phyloP scores from a whole-genome alignment of 2,888 invertebrate genomes.

The Drosophila rubida region DNA sequence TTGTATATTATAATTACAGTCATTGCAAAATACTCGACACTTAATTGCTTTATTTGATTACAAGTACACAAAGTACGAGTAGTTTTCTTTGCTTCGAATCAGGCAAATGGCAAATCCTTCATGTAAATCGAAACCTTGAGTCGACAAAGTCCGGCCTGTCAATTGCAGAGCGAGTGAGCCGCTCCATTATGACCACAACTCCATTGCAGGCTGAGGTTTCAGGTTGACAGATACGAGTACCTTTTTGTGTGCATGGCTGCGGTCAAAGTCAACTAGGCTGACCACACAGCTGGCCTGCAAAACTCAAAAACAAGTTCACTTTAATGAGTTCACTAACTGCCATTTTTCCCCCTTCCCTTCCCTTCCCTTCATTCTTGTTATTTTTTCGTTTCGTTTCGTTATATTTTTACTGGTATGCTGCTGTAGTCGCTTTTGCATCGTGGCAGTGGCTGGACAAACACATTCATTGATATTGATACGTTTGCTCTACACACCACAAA shows the following conservation, averaged over 20 bases:
- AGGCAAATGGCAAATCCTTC: slow-evolving; percentile 14
- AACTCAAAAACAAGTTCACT: slow-evolving; percentile 49
- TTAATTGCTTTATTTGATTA: too few species aligned
- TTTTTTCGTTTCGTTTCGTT: neutral
- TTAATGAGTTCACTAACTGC: slow-evolving; percentile 49
- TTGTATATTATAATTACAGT: too few species aligned
- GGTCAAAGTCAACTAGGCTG: slow-evolving; percentile 55
- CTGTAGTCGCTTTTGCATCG: slow-evolving; percentile 2
- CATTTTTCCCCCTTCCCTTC: too few species aligned
- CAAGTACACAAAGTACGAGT: too few species aligned
- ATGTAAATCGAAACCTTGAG: slow-evolving; percentile 11
- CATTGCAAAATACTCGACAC: too few species aligned
- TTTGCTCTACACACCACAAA: slow-evolving; percentile 64
- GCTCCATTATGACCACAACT: slow-evolving; percentile 25
- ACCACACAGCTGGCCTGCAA: slow-evolving; percentile 45
- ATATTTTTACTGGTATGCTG: slow-evolving; percentile 27
- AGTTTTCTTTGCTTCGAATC: too few species aligned
- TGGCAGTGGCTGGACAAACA: neutral
- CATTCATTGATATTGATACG: slow-evolving; percentile 64
- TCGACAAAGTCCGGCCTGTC: slow-evolving; percentile 23
- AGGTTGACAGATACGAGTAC: slow-evolving; percentile 22
- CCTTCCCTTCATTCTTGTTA: too few species aligned
- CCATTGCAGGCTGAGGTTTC: slow-evolving; percentile 29
- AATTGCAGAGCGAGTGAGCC: slow-evolving; percentile 16
- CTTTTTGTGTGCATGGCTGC: slow-evolving; percentile 50